Conservation (phyloP, 2,797 vertebrate species). For the Urosaurus nigricauda region DNA sequence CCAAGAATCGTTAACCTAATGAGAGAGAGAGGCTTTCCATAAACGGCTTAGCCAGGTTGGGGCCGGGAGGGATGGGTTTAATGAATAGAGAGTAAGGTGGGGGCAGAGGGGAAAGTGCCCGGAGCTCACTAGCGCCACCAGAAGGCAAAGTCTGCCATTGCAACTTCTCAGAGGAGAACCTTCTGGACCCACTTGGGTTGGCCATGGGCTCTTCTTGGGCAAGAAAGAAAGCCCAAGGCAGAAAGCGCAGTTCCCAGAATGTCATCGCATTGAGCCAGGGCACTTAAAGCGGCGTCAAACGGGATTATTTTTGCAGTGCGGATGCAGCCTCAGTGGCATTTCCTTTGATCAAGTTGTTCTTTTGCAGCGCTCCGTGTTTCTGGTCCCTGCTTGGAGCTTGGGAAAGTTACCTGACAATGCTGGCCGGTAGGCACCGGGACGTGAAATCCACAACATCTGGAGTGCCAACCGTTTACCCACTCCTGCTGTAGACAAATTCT, state of each 20-base stretch:
- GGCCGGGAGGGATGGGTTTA: slow-evolving; percentile 60
- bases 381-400: no score
- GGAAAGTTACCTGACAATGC: no score
- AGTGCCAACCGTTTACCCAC: no score
- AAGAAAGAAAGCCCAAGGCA: no score
- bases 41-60: slow-evolving; percentile 70
- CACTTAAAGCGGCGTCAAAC: no score
- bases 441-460: no score
- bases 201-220: neutral
- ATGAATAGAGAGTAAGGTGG: slow-evolving; percentile 51
- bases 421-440: no score
- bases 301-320: no score
- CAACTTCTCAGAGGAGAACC: neutral
- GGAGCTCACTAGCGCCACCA: neutral
- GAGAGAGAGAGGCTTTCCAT: slow-evolving; percentile 65
- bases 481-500: no score
- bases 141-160: neutral
- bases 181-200: neutral
- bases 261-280: no score
- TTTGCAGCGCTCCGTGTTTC: neutral
- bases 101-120: neutral
- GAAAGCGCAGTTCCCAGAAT: no score
- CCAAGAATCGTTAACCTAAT: slow-evolving; percentile 80
- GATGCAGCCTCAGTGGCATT: no score
- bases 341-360: neutral